These are phyloP conservation scores for Cantharis nigra DNA, from an alignment of 2,888 invertebrate species.

Conservation along the genomic window DNA sequence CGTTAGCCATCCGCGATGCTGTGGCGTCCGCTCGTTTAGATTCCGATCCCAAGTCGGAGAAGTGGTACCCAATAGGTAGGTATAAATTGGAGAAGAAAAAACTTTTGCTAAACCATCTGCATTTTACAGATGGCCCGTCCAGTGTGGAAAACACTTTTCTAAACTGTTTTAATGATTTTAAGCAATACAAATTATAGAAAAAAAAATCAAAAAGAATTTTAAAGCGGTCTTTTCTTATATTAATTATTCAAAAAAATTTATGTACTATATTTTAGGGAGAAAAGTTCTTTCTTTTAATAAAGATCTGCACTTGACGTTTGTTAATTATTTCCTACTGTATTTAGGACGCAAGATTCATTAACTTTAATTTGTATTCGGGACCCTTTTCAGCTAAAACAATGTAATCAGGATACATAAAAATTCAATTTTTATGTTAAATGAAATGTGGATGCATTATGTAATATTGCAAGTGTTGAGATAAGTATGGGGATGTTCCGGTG, in stretches of 20 bases:
- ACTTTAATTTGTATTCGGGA: slow-evolving; percentile 6
- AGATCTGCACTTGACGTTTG: slow-evolving; percentile 17
- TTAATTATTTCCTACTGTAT: slow-evolving; percentile 17
- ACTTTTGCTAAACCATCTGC: too few relatives aligned
- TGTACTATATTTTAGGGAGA: not conserved
- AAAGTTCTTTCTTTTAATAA: slow-evolving; percentile 7
- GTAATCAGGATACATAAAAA: slow-evolving; percentile 14
- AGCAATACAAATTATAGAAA: not conserved
- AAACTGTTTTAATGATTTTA: not conserved
- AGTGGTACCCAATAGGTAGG: not conserved
- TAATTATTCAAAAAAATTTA: not conserved
- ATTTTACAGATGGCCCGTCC: not conserved
- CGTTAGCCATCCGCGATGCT: not conserved
- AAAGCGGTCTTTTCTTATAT: not conserved
- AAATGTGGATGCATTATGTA: slow-evolving; percentile 9
- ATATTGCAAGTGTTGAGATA: slow-evolving; percentile 12
- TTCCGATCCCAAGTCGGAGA: not conserved
- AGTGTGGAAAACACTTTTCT: not conserved
- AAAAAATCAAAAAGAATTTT: not conserved
- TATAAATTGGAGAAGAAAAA: not conserved
- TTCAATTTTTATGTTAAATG: slow-evolving; percentile 22
- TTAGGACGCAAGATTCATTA: slow-evolving; percentile 12
- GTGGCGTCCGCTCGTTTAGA: not conserved
- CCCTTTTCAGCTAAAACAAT: slow-evolving; percentile 5
- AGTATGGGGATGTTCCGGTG: slow-evolving; percentile 6